These are phyloP conservation scores for Eupithecia insigniata DNA, from an alignment of 2,888 invertebrate genomes.

Conservation along the genomic window DNA sequence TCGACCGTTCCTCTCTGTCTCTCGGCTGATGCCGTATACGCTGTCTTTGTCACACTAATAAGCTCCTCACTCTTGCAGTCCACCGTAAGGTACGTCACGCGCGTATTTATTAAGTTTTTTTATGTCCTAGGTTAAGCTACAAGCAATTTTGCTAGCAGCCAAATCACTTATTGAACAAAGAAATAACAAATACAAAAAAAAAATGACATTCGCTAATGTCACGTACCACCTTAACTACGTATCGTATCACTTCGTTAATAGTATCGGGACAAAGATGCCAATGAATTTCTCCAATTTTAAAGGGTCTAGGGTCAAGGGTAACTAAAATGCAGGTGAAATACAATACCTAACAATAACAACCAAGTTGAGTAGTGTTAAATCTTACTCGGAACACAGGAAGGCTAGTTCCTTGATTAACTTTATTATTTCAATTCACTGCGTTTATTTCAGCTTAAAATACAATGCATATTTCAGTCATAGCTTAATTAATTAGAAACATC, in stretches of 20 bases:
- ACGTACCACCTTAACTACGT: background rate
- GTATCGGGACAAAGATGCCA: background rate
- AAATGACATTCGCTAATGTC: background rate
- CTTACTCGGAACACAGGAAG: background rate
- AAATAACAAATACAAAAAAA: background rate
- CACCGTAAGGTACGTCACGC: background rate
- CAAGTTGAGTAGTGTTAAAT: background rate
- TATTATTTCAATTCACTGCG: too few relatives aligned
- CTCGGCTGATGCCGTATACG: constrained; percentile 58
- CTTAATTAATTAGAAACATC: too few relatives aligned
- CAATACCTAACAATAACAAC: background rate
- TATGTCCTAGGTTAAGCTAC: background rate
- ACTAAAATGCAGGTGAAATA: background rate
- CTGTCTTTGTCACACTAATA: constrained; percentile 78
- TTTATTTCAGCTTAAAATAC: too few relatives aligned
- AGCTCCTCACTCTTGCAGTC: constrained; percentile 58
- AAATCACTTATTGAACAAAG: background rate
- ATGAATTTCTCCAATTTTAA: constrained; percentile 76
- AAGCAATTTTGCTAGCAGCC: background rate
- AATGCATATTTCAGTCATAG: too few relatives aligned
- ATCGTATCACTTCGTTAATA: background rate
- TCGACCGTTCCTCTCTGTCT: constrained; percentile 68
- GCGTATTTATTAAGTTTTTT: background rate
- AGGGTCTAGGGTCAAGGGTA: too few relatives aligned
- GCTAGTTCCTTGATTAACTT: too few relatives aligned